These are phyloP conservation scores for Plemyria rubiginata DNA, from an alignment of 2,888 invertebrate species.

Conservation along the genomic window DNA sequence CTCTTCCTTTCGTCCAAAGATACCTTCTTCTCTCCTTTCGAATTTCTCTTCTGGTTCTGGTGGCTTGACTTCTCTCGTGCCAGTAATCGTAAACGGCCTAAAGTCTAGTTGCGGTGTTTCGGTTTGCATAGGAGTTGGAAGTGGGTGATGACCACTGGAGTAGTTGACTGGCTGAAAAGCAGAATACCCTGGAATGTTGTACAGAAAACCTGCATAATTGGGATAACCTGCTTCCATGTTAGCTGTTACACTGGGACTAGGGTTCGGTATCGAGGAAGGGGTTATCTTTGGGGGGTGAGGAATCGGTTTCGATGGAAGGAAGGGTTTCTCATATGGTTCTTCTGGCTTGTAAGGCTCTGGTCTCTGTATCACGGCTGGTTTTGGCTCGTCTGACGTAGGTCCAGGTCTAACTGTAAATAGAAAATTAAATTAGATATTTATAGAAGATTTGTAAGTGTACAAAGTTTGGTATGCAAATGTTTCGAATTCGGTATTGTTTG, in stretches of 20 bases:
- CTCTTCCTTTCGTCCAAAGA: conserved; percentile 31
- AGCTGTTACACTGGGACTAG: conserved; percentile 72
- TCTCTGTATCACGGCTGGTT: conserved; percentile 55
- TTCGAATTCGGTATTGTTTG: not conserved
- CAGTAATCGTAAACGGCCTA: conserved; percentile 41
- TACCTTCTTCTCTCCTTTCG: conserved; percentile 16
- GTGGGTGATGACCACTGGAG: conserved; percentile 55
- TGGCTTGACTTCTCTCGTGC: conserved; percentile 19
- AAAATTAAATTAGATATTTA: conserved; percentile 25
- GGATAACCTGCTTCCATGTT: conserved; percentile 69
- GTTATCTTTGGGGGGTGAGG: conserved; percentile 76
- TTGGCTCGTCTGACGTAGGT: conserved; percentile 53
- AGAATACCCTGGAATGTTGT: conserved; percentile 77
- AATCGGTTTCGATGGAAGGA: conserved; percentile 63
- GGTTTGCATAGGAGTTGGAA: conserved; percentile 47
- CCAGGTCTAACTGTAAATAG: conserved; percentile 43
- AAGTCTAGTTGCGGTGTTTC: conserved; percentile 55
- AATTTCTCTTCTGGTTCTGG: conserved; percentile 10
- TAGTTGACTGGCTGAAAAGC: conserved; percentile 76
- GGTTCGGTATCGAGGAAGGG: conserved; percentile 79
- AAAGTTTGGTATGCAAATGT: conserved; percentile 23
- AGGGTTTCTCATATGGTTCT: conserved; percentile 62
- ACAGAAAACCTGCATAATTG: conserved; percentile 70
- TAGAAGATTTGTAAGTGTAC: not conserved
- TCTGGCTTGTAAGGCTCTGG: conserved; percentile 58